phyloP scores from a whole-genome alignment of 2,113 vertebrate species.

The Serilophus lunatus region DNA sequence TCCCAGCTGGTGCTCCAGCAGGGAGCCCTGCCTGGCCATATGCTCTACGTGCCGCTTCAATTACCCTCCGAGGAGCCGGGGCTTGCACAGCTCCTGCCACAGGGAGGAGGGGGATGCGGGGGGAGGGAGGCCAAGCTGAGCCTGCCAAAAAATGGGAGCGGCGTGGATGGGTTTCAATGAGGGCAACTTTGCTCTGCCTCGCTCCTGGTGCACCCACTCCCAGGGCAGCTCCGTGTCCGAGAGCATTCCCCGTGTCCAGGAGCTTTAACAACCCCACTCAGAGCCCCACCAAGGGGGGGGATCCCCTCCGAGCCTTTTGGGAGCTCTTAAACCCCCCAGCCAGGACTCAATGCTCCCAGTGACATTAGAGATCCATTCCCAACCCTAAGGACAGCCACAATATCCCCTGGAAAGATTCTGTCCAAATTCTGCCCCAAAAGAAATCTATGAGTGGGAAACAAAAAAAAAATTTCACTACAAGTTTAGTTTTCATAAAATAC shows the following conservation, averaged over 20 bases:
- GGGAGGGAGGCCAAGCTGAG: not conserved
- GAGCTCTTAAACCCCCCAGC: not conserved
- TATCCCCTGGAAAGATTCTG: not conserved
- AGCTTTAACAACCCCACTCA: not conserved
- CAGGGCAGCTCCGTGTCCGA: not conserved
- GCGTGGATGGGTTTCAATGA: not conserved
- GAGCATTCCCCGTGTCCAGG: too few relatives aligned
- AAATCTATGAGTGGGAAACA: not conserved
- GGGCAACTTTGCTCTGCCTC: not conserved
- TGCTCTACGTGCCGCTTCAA: conserved; percentile 86
- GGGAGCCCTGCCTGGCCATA: conserved; percentile 88
- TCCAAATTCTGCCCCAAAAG: not conserved
- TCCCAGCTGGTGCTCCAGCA: conserved; percentile 92
- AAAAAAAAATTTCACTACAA: not conserved
- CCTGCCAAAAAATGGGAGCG: not conserved
- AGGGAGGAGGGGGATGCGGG: not conserved
- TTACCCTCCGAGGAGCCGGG: conserved; percentile 78
- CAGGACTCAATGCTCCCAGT: not conserved
- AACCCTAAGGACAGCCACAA: accelerated
- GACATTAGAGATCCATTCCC: not conserved
- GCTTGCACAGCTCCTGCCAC: conserved; percentile 36
- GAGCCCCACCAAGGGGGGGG: too few relatives aligned
- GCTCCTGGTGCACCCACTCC: not conserved
- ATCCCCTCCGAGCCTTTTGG: not conserved
- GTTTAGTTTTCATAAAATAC: not conserved